Base-by-base conservation (phyloP, 2,888 invertebrate genomes). In the Coecobrya sp. region DNA sequence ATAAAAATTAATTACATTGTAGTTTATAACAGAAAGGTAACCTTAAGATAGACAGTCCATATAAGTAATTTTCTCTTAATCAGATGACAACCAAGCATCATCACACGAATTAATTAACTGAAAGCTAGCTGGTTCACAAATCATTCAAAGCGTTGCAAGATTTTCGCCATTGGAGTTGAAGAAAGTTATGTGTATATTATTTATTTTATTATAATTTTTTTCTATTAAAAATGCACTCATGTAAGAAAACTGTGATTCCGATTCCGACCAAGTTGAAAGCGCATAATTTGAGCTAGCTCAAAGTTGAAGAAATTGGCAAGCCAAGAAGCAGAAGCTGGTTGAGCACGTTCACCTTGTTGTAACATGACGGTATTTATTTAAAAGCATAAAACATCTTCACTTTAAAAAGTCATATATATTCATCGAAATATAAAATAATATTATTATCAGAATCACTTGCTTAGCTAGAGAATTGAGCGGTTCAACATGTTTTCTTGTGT, bases 281-380 rank as follows among this genome's bases (percentile, higher is more conserved):
- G 2, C 7, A 30, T 36, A 36, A 70, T 27, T 36, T 70, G 10
- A 49, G 27, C 25, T 22, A 79, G 45, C 25, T 79, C 22, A 22
- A 27, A 49, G 13, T n/a, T 81, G 27, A 27, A 81, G n/a, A 81
- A 52, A 55, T 25, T 62, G 62, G 79, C 76, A 36, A 70, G 25
- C 19, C 81, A 10, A 59, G 59, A 86, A 42, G 13, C 45, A 86
- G 49, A 68, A 79, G 81, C 91, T 91, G 52, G 91, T 84, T 55
- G 70, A 84, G 86, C 86, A 91, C 91, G 87, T 87, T 87, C 91
- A 91, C 91, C 91, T 87, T 87, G 86, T 81, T 49, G n/a, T 27
- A 65, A 65, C 13, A 70, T 42, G 73, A 73, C 36, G 42, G 45
- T 73, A 22, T 45, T 73, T 55, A 81, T 81, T 81, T 27, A 52